phyloP scores from a whole-genome alignment of 2,113 vertebrate genomes.

The Saguinus midas region DNA sequence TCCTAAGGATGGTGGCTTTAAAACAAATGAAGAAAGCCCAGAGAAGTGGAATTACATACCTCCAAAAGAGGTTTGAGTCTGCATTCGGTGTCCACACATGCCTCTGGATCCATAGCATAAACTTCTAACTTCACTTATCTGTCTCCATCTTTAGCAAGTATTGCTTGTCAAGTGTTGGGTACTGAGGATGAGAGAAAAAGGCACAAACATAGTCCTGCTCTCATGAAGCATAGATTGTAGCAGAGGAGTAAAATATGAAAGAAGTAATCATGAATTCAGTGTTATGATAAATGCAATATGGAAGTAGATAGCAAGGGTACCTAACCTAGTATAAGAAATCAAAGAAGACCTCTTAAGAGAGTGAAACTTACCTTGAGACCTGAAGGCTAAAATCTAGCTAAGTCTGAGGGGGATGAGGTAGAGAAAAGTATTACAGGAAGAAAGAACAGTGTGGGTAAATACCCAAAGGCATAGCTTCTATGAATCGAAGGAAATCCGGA shows the following conservation, averaged over 20 bases:
- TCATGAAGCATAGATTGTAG: neutral
- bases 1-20: neutral
- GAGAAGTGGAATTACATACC: neutral
- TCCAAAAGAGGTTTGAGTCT: neutral
- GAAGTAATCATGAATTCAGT: too few relatives aligned
- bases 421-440: neutral
- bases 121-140: neutral
- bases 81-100: neutral
- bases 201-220: neutral
- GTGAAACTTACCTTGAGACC: too few relatives aligned
- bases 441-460: neutral
- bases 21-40: neutral
- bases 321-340: too few relatives aligned
- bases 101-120: neutral
- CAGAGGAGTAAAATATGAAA: too few relatives aligned
- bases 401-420: neutral
- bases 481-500: neutral
- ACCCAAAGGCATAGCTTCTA: neutral
- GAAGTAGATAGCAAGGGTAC: too few relatives aligned
- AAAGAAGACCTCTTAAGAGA: too few relatives aligned
- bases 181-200: neutral
- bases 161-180: neutral
- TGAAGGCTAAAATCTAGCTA: neutral
- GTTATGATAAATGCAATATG: too few relatives aligned
- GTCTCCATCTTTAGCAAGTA: neutral